A percentile compares a stretch with the other conserved stretches of the same genome.
phyloP scores from a whole-genome alignment of 2,888 invertebrate species.

The Polymixis lichenea region DNA sequence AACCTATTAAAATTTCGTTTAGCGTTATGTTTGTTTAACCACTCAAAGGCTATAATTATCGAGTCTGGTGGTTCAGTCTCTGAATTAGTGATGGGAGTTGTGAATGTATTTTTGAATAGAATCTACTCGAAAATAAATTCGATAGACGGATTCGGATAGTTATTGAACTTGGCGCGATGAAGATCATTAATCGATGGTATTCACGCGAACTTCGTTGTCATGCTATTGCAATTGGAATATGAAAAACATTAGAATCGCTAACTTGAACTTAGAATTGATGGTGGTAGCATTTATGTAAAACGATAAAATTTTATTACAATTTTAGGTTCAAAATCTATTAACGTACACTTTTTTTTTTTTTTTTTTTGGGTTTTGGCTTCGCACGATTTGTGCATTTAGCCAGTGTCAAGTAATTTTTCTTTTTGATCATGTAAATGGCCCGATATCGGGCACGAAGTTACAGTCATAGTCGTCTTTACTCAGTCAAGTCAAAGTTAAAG shows the following conservation, averaged over 20 bases:
- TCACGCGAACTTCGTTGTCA: conserved; percentile 48
- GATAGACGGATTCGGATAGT: conserved; percentile 20
- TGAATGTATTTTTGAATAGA: conserved; percentile 26
- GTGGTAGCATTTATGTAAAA: not conserved
- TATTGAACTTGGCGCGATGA: conserved; percentile 33
- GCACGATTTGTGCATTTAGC: no score
- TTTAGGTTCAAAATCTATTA: not conserved
- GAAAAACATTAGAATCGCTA: conserved; percentile 1
- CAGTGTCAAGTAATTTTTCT: no score
- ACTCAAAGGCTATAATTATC: conserved; percentile 79
- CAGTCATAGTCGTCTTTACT: no score
- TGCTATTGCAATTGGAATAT: conserved; percentile 34
- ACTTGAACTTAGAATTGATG: not conserved
- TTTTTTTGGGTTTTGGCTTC: no score
- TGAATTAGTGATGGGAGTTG: conserved; percentile 50
- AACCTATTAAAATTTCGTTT: conserved; percentile 63
- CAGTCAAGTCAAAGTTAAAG: no score
- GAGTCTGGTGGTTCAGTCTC: conserved; percentile 73
- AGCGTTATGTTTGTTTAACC: conserved; percentile 75
- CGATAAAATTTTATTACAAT: not conserved
- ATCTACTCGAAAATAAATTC: conserved; percentile 20
- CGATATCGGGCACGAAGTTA: no score
- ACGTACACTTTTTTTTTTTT: not conserved
- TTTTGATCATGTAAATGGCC: no score
- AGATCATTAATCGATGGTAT: conserved; percentile 37